phyloP scores from a whole-genome alignment of 2,113 vertebrate genomes.

The Poeciliopsis prolifica region DNA sequence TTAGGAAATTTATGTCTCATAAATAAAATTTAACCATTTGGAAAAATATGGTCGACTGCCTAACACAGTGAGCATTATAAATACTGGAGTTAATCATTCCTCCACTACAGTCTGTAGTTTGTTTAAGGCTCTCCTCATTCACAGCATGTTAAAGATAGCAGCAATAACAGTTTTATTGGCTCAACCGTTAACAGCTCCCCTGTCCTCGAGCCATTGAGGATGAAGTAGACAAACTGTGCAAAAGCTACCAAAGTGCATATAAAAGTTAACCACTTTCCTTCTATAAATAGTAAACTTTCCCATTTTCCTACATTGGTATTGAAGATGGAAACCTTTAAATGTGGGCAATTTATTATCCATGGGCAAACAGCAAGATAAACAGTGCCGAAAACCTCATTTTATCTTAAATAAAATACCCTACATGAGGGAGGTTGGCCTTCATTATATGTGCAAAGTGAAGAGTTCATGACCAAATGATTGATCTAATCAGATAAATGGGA shows the following conservation, averaged over 20 bases:
- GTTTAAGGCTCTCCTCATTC: conserved; percentile 81
- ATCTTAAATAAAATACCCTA: conserved; percentile 42
- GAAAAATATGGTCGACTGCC: conserved; percentile 68
- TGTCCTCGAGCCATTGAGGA: conserved; percentile 75
- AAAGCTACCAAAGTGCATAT: conserved; percentile 77
- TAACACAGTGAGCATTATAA: conserved; percentile 79
- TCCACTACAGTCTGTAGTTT: conserved; percentile 79
- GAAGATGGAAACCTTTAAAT: conserved; percentile 69
- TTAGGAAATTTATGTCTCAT: conserved; percentile 77
- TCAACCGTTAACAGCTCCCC: conserved; percentile 77
- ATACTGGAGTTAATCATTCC: conserved; percentile 82
- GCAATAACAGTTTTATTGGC: conserved; percentile 84
- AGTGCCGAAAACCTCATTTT: conserved; percentile 50
- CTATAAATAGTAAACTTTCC: conserved; percentile 75
- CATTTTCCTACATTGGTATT: conserved; percentile 49
- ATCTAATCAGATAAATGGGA: conserved; percentile 50
- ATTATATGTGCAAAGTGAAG: conserved; percentile 46
- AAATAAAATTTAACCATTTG: conserved; percentile 80
- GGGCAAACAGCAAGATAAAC: conserved; percentile 68
- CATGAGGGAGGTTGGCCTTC: conserved; percentile 52
- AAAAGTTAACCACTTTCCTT: conserved; percentile 79
- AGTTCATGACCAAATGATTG: conserved; percentile 65
- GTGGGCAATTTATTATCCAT: conserved; percentile 76
- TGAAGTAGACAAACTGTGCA: conserved; percentile 77
- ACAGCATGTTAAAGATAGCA: conserved; percentile 84